Percentiles rank a stretch among this genome's conserved stretches.
These are phyloP conservation scores for Drosophila paracracens DNA, from an alignment of 2,888 invertebrate genomes.

Conservation along the genomic window DNA sequence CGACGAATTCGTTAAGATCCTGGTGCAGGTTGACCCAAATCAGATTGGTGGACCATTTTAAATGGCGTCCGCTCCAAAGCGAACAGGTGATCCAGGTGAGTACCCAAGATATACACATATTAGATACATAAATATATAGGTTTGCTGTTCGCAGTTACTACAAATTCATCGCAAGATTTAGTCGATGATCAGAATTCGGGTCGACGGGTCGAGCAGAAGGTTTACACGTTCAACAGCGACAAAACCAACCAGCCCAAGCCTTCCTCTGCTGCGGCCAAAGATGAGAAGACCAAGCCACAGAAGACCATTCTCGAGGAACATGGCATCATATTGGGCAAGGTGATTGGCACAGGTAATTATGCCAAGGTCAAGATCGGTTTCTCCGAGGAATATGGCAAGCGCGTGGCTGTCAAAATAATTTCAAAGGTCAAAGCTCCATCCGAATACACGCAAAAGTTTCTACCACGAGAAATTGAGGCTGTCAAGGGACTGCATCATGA, in stretches of 20 bases:
- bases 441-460: constrained; percentile 92
- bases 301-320: constrained; percentile 91
- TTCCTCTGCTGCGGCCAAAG: constrained; percentile 4
- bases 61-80: constrained; percentile 71
- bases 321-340: constrained; percentile 90
- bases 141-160: constrained; percentile 13
- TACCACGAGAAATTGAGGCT: constrained; percentile 93
- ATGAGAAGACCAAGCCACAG: constrained; percentile 65
- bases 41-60: constrained; percentile 47
- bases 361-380: constrained; percentile 92
- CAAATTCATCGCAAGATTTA: constrained; percentile 67
- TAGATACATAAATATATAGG: neutral
- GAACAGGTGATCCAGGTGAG: constrained; percentile 61
- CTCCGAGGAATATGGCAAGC: constrained; percentile 89
- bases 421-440: constrained; percentile 92
- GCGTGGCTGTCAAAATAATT: constrained; percentile 93
- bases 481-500: constrained; percentile 92
- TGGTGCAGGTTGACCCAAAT: constrained; percentile 34
- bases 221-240: constrained; percentile 63
- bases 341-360: constrained; percentile 93
- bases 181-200: constrained; percentile 64
- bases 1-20: constrained; percentile 43
- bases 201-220: constrained; percentile 67
- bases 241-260: constrained; percentile 10
- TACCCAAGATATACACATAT: neutral